These are phyloP conservation scores for Plebejus argus DNA, from an alignment of 2,888 invertebrate genomes.

Conservation along the genomic window DNA sequence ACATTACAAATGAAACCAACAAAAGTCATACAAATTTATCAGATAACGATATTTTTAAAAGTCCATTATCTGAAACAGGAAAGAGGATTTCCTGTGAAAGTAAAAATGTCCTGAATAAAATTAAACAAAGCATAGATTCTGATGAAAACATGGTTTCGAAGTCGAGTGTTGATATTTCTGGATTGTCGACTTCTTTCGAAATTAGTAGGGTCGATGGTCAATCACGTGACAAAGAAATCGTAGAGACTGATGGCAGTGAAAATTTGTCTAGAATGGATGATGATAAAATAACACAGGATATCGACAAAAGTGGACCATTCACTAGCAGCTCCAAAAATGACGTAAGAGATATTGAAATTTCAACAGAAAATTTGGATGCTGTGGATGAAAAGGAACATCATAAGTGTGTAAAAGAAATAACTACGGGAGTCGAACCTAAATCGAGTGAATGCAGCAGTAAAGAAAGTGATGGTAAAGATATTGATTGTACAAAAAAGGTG, in stretches of 20 bases:
- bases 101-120: conserved; percentile 15
- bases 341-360: not conserved
- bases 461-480: not conserved
- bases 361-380: not conserved
- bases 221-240: not conserved
- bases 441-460: not conserved
- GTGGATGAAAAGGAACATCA: not conserved
- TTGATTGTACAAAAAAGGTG: not conserved
- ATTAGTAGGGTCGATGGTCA: conserved; percentile 1
- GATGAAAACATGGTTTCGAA: not conserved
- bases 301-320: not conserved
- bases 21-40: not conserved
- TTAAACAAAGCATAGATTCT: conserved; percentile 13
- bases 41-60: conserved; percentile 2
- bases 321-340: conserved; percentile 10
- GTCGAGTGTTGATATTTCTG: not conserved
- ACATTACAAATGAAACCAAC: conserved; percentile 8
- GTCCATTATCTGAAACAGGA: not conserved
- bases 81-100: not conserved
- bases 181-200: conserved; percentile 17
- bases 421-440: not conserved
- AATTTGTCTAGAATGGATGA: not conserved
- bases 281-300: not conserved
- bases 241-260: not conserved
- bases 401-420: not conserved